Conservation (phyloP, 2,888 invertebrate species). For the Heteromurus nitidus region DNA sequence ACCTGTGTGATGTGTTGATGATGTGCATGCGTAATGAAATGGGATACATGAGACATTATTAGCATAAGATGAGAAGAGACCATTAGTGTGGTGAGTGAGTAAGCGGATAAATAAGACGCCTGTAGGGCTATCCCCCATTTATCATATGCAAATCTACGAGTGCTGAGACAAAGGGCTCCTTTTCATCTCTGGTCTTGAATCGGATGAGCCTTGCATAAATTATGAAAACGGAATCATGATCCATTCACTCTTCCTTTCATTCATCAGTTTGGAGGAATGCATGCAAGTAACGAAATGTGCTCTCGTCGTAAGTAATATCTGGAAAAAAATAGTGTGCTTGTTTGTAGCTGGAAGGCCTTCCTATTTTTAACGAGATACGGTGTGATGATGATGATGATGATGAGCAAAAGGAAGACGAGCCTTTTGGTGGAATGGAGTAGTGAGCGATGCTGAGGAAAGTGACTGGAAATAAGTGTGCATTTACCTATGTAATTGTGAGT, state of each 20-base stretch:
- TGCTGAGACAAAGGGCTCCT: conserved; percentile 66
- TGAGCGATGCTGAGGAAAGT: no score
- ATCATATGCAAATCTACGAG: conserved; percentile 61
- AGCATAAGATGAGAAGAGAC: conserved; percentile 68
- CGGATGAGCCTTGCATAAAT: conserved; percentile 66
- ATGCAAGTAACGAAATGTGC: background rate
- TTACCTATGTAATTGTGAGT: conserved; percentile 63
- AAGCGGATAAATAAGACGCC: conserved; percentile 68
- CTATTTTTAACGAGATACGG: no score
- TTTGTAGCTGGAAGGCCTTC: no score
- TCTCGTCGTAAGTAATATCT: no score
- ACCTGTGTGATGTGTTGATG: conserved; percentile 7
- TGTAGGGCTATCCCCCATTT: conserved; percentile 65
- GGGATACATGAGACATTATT: conserved; percentile 62
- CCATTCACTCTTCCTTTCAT: conserved; percentile 53
- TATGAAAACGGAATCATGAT: conserved; percentile 61
- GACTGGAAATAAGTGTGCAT: conserved; percentile 57
- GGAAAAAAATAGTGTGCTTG: no score
- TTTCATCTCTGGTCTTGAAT: conserved; percentile 60
- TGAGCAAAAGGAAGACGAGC: no score
- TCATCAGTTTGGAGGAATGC: background rate
- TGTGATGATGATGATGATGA: no score
- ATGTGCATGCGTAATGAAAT: conserved; percentile 29
- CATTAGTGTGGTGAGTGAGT: conserved; percentile 59
- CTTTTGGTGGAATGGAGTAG: no score